A percentile compares a stretch with the other conserved stretches of the same genome.
Evolutionary conservation across 2,797 vertebrate genomes (phyloP).

Genomic region (Morelia viridis): DNA sequence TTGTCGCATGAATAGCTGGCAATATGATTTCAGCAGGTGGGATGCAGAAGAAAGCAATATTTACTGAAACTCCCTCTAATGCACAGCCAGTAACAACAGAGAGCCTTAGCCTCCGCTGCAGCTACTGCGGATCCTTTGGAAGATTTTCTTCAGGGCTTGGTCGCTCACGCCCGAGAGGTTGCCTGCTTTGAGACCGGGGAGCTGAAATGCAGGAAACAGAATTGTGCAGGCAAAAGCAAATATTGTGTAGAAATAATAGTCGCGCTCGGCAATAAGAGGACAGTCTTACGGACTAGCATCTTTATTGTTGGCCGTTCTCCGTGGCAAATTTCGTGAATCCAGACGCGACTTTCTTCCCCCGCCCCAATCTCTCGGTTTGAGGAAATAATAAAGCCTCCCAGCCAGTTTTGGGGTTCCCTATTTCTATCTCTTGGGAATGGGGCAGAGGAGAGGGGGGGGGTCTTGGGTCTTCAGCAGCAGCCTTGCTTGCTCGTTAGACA

Average conservation of each 20-base stretch:
- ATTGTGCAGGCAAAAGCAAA: not conserved
- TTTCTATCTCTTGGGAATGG: not conserved
- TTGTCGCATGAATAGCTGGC: not conserved
- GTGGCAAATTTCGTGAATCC: not conserved
- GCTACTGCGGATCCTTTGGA: not conserved
- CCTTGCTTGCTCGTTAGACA: not conserved
- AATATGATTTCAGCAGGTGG: not conserved
- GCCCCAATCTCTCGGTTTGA: not conserved
- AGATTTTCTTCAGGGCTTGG: no score
- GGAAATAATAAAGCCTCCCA: no score
- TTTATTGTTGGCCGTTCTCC: not conserved
- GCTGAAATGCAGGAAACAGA: not conserved
- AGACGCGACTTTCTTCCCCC: not conserved
- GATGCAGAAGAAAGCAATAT: not conserved
- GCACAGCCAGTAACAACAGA: not conserved
- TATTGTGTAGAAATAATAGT: not conserved
- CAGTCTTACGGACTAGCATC: not conserved
- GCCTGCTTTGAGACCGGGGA: not conserved
- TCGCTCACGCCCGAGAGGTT: no score
- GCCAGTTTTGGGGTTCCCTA: not conserved
- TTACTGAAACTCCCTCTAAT: not conserved
- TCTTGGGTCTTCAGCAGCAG: not conserved
- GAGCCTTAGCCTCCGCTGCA: not conserved
- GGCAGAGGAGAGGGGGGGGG: not conserved
- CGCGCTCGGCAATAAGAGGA: not conserved